Conservation (phyloP, 2,113 vertebrate species). For the Brevimyrus niger region DNA sequence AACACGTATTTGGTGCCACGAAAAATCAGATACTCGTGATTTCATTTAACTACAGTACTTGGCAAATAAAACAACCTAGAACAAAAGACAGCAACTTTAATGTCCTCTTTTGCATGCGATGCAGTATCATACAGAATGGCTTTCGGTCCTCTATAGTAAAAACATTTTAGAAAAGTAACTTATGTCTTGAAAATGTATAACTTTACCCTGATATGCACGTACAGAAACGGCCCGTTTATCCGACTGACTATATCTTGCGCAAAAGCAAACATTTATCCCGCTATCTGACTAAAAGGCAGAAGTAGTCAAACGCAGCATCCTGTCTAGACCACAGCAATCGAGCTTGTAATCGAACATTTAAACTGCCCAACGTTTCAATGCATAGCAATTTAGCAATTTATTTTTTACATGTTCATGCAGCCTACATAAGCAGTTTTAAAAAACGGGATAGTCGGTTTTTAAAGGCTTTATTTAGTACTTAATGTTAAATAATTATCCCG, state of each 20-base stretch:
- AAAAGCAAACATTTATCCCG: not conserved
- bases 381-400: too few relatives aligned
- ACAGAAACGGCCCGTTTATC: not conserved
- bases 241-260: not conserved
- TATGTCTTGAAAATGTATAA: not conserved
- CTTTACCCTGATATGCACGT: not conserved
- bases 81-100: not conserved
- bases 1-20: not conserved
- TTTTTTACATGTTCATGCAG: not conserved
- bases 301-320: not conserved
- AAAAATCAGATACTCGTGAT: not conserved
- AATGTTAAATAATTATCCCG: not conserved
- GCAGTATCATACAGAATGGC: not conserved
- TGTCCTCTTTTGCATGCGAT: not conserved
- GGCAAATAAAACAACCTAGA: not conserved
- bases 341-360: not conserved
- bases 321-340: constrained; percentile 6
- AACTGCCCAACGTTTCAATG: not conserved
- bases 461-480: not conserved
- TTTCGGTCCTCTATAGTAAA: not conserved
- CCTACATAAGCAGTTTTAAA: not conserved
- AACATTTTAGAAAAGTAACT: not conserved
- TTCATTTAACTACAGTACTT: not conserved
- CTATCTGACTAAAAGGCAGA: not conserved
- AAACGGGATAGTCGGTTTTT: not conserved